phyloP scores from a whole-genome alignment of 1,140 invertebrate species.

The Hypsibius dujardini region DNA sequence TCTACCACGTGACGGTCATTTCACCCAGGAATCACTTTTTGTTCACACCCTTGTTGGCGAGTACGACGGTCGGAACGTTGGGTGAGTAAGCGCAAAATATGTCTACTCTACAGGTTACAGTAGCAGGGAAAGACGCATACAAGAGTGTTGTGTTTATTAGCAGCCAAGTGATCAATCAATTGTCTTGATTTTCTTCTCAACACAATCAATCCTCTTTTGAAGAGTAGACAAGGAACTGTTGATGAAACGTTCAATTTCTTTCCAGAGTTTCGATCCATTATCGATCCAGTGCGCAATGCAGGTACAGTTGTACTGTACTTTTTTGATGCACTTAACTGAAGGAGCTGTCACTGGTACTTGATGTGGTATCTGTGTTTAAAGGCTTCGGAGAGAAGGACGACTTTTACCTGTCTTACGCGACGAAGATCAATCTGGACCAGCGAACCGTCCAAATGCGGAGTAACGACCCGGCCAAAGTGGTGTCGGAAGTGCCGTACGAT shows the following conservation, averaged over 20 bases:
- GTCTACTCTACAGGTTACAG: not conserved
- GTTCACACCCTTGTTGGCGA: slow-evolving; percentile 25
- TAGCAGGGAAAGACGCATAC: no score
- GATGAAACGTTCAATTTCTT: slow-evolving; percentile 4
- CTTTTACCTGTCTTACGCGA: slow-evolving; percentile 31
- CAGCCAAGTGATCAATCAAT: no score
- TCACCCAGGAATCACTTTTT: slow-evolving; percentile 25
- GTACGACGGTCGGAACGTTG: slow-evolving; percentile 25
- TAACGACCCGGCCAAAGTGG: slow-evolving; percentile 26
- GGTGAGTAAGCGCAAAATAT: slow-evolving; percentile 17
- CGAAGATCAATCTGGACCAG: slow-evolving; percentile 27
- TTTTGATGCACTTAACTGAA: not conserved
- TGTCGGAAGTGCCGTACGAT: slow-evolving; percentile 30
- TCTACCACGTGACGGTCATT: slow-evolving; percentile 31
- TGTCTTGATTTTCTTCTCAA: no score
- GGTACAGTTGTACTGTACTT: not conserved
- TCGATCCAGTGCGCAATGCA: slow-evolving; percentile 33
- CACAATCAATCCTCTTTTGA: no score
- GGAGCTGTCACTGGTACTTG: not conserved
- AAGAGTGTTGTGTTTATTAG: no score
- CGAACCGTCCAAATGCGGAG: slow-evolving; percentile 27
- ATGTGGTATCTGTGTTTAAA: not conserved
- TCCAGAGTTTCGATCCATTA: slow-evolving; percentile 32
- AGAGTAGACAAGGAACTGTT: no score
- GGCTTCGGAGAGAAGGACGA: slow-evolving; percentile 31